These are phyloP conservation scores for Peromyscus melanophrys DNA, from an alignment of 2,797 vertebrate genomes.

Conservation along the genomic window DNA sequence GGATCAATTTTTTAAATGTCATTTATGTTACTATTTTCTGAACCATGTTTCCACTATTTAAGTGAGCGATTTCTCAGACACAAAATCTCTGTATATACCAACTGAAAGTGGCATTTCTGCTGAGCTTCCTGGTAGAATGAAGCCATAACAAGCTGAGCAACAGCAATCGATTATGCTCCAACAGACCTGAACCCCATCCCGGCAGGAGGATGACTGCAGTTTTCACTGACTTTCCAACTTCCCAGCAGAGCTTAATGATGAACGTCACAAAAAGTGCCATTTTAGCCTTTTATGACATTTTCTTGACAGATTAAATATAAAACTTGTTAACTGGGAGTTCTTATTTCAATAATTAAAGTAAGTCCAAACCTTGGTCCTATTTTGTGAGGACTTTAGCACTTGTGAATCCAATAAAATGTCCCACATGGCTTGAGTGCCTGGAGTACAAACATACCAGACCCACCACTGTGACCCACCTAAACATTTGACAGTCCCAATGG, in stretches of 20 bases:
- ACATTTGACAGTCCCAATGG: conserved; percentile 98
- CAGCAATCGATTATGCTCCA: background rate
- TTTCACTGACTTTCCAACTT: background rate
- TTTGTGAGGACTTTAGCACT: background rate
- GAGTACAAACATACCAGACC: background rate
- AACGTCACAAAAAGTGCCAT: background rate
- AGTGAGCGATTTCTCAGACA: conserved; percentile 50
- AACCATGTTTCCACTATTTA: conserved; percentile 3
- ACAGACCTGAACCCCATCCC: background rate
- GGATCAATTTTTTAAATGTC: conserved; percentile 11
- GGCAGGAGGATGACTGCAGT: background rate
- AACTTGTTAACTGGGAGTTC: background rate
- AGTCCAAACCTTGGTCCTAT: background rate
- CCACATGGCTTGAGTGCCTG: conserved; percentile 35
- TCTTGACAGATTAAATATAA: background rate
- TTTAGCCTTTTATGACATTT: background rate
- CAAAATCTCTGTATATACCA: background rate
- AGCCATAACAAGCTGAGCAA: background rate
- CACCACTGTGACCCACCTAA: conserved; percentile 91
- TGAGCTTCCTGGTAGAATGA: background rate
- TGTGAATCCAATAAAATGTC: background rate
- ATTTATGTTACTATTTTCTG: background rate
- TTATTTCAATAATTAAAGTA: background rate
- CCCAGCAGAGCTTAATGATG: background rate
- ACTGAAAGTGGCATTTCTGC: conserved; percentile 10